Base-by-base conservation (phyloP, 1,140 invertebrate species). In the Platyscapa corneri region DNA sequence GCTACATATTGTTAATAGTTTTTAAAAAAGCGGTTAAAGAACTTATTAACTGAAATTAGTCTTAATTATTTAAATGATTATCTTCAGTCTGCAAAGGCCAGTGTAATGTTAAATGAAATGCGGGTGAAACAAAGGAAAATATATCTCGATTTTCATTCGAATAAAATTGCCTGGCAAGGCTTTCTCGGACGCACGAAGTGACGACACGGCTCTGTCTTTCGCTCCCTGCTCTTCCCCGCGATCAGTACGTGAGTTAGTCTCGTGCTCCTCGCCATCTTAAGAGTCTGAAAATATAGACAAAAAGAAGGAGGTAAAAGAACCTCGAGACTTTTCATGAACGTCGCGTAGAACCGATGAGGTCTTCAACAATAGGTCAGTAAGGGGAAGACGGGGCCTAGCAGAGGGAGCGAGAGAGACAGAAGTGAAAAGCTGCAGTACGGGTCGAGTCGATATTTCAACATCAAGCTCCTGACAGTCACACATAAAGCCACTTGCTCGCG, bases 381-480 rank as follows among this genome's bases (percentile, higher is more conserved):
- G 18, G 12, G n/a, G 1, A 18, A 79, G 39, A 42, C 5, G 14
- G 39, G n/a, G 37, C 67, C 1, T n/a, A n/a, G 32, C 16, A 18
- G 16, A 53, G 16, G 16, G 16, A 53, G 49, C 8, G 37, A 65
- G 37, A 42, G 34, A 79, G 56, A 77, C 16, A 7, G 32, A 64
- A 42, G 37, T 3, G 64, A 39, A 75, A 84, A 12, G 60, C 56
- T 65, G 74, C 18, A 84, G 39, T 67, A 39, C 64, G 60, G 78
- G 78, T 10, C 72, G 56, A 75, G 79, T 82, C 79, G 84, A 85
- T 85, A 82, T 85, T 82, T 85, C 75, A 83, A 53, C 80, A 70
- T 56, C 80, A 76, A 77, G 64, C 64, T 74, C 27, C 65, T 42
- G 23, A 53, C 53, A 65, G 30, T 6, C 60, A 80, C 27, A 79